Evolutionary conservation across 2,113 vertebrate genomes (phyloP).

Genomic region (Mobula hypostoma): DNA sequence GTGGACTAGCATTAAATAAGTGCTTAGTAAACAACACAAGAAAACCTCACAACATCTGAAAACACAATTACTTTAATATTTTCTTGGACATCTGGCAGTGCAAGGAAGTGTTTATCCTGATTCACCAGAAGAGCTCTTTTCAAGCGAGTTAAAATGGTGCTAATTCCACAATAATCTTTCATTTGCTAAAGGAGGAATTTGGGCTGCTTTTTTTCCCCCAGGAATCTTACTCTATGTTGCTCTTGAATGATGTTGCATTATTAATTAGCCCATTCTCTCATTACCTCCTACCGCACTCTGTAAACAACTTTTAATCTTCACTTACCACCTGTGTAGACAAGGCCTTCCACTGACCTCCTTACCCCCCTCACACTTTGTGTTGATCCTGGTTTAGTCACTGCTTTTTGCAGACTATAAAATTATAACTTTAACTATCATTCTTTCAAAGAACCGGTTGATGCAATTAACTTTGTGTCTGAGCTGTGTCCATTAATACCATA

Average conservation of each 20-base stretch:
- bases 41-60: neutral
- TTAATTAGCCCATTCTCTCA: slow-evolving; percentile 25
- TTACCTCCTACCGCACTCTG: neutral
- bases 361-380: neutral
- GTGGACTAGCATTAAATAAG: neutral
- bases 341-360: neutral
- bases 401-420: neutral
- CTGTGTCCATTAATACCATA: neutral
- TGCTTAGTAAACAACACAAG: neutral
- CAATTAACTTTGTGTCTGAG: neutral
- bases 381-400: neutral
- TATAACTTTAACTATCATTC: neutral
- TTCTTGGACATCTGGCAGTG: neutral
- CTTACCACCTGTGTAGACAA: slow-evolving; percentile 11
- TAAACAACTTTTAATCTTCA: slow-evolving; percentile 27
- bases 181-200: neutral
- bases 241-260: slow-evolving; percentile 7
- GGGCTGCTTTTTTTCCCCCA: neutral
- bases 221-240: neutral
- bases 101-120: neutral
- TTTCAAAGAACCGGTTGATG: neutral
- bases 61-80: neutral
- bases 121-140: slow-evolving; percentile 6
- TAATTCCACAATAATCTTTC: neutral
- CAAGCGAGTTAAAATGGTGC: neutral